A percentile compares a stretch with the other conserved stretches of the same genome.
Conservation (phyloP, 2,888 invertebrate genomes). For the Sarcophaga caerulescens region DNA sequence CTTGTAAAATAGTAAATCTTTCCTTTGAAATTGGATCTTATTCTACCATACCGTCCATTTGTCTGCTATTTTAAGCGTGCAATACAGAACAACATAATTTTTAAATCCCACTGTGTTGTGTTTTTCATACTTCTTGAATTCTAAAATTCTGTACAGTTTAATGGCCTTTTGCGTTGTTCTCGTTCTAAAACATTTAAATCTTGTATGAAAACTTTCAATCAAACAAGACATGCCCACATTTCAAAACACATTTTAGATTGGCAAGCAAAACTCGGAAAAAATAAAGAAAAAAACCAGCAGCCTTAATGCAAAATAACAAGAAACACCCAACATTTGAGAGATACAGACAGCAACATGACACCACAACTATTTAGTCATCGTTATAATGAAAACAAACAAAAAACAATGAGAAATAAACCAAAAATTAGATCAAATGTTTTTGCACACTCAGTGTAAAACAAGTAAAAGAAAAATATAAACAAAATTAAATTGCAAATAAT, state of each 20-base stretch:
- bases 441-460: background rate
- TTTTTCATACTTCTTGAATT: too few species aligned
- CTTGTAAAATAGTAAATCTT: too few species aligned
- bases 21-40: too few species aligned
- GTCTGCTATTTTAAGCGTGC: too few species aligned
- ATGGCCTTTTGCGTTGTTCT: too few species aligned
- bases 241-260: conserved; percentile 30
- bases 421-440: conserved; percentile 34
- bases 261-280: conserved; percentile 18
- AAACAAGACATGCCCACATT: conserved; percentile 38
- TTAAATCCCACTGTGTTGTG: too few species aligned
- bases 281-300: background rate
- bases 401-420: background rate
- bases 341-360: conserved; percentile 21
- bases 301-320: background rate
- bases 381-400: conserved; percentile 44
- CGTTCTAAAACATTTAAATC: background rate
- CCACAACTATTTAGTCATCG: conserved; percentile 32
- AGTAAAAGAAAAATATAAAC: conserved; percentile 5
- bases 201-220: conserved; percentile 22
- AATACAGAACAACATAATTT: too few species aligned
- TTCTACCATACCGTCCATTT: too few species aligned
- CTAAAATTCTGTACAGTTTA: too few species aligned
- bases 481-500: conserved; percentile 12
- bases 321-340: background rate